Evolutionary conservation across 2,888 invertebrate species (phyloP), one percentile per base, ranked within the genome.

Genomic region (Diarsia brunnea): DNA sequence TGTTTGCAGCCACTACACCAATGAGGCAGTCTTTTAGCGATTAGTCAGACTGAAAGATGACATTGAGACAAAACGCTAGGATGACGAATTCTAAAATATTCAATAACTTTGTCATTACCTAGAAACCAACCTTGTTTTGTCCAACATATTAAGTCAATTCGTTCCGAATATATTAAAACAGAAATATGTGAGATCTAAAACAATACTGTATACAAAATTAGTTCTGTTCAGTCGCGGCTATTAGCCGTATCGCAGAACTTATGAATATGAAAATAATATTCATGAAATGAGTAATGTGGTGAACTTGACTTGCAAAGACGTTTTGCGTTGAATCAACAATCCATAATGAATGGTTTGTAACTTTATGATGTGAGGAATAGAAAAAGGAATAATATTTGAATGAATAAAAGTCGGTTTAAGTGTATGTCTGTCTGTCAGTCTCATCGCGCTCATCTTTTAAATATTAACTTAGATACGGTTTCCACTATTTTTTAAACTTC

Each of bases 341-440:
- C 66, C 38, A 31, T 49, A 24, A 75, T 55, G 19, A 4, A 27
- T 27, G 21, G 27, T 38, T 49, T 72, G 38, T 78, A 51, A 78
- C 11, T 27, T 38, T 53, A 47, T 64, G 0, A 99, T 45, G 51
- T 8, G 43, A 31, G 12, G 11, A 60, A 38, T 47, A 21, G 31
- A 11, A 53, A 24, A 49, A 27, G 0, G 2, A 31, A 27, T 31
- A 10, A 45, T 21, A 61, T 12, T 66, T 47, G 1, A 8, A 16
- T 58, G 27, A 58, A 27, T 16, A 21, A 14, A 55, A 58, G 10
- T 27, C 1, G 58, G 3, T 27, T 27, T 58, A 58, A 1, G 55
- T 58, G 27, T 27, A 24, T 55, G 10, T 7, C 55, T 53, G 4
- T 53, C n/a, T 27, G 27, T 58, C 16, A 8, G 10, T 27, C 27